A percentile compares a stretch with the other conserved stretches of the same genome.
Evolutionary conservation across 2,113 vertebrate genomes (phyloP).

Genomic region (Trematocara zebra): DNA sequence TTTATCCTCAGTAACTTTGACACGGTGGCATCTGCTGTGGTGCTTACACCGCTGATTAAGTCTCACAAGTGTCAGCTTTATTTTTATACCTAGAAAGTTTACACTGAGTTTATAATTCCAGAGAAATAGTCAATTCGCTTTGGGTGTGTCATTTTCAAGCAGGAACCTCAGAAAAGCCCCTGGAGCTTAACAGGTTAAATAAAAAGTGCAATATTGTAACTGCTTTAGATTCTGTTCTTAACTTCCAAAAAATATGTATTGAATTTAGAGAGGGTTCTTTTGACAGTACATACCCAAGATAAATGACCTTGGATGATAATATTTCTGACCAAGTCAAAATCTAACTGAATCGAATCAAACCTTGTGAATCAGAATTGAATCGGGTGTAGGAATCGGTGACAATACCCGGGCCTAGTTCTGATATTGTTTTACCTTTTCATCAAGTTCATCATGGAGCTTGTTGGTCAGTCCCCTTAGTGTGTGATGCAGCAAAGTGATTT

Average conservation of each 20-base stretch:
- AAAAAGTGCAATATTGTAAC: background rate
- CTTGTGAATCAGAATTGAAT: background rate
- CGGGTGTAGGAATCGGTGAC: background rate
- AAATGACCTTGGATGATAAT: background rate
- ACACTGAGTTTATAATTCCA: background rate
- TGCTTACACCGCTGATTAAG: background rate
- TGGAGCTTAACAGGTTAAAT: background rate
- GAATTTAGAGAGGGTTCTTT: background rate
- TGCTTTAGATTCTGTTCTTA: background rate
- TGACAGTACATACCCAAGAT: background rate
- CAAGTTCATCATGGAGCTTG: conserved; percentile 35
- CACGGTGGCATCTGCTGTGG: background rate
- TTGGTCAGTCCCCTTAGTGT: conserved; percentile 51
- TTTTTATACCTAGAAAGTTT: background rate
- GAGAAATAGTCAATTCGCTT: background rate
- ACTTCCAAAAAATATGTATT: background rate
- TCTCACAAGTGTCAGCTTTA: background rate
- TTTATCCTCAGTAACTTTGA: background rate
- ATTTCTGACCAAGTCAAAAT: background rate
- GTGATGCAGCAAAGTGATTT: conserved; percentile 65
- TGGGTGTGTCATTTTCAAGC: background rate
- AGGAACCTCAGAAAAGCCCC: background rate
- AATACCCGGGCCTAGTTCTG: background rate
- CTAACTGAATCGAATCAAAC: background rate
- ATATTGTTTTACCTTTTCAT: conserved; percentile 39